Base-by-base conservation (phyloP, 2,888 invertebrate species). In the Drosophila hamatofila region DNA sequence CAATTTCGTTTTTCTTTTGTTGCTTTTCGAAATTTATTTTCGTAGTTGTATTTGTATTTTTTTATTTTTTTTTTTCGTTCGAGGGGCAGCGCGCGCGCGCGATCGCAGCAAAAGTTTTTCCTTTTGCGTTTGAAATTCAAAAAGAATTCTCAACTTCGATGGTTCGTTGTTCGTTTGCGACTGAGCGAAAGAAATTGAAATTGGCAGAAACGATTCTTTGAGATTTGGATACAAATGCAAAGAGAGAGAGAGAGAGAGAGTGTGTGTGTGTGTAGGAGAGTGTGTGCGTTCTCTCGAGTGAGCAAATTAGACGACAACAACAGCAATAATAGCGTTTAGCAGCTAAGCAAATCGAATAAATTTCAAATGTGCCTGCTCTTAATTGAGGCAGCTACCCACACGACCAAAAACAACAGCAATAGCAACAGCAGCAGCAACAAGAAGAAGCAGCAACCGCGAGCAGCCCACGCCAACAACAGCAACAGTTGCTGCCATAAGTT, bases 131-230 rank as follows among this genome's bases (percentile, higher is more conserved):
- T 39, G 54, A 48, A 56, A 62, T 77, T 80, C 57, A 65, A 83
- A 64, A 65, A 39, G 63, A 66, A 88, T 91, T 91, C 90, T 83
- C 90, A 87, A 91, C 92, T 91, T 91, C 93, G 92, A 92, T 92
- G 92, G 92, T 91, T 93, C 93, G 93, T 90, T 91, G 91, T 92
- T 93, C 93, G 93, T 91, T 91, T 92, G 91, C 92, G 92, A 92
- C 92, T 92, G 92, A 92, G 87, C 88, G 86, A 81, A 78, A 80
- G 84, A 88, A 89, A 91, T 91, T 90, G 67, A 79, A 78, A 78
- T 79, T 78, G 77, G 71, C 80, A 79, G 44, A 63, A 59, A 61
- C 54, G 54, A 63, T 70, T 60, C 56, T 63, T 66, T 68, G 54
- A 75, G 82, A 74, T 76, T 59, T 44, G 60, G 57, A 75, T 72